These are phyloP conservation scores for Epinotia brunnichana DNA, from an alignment of 2,888 invertebrate species.

Conservation along the genomic window DNA sequence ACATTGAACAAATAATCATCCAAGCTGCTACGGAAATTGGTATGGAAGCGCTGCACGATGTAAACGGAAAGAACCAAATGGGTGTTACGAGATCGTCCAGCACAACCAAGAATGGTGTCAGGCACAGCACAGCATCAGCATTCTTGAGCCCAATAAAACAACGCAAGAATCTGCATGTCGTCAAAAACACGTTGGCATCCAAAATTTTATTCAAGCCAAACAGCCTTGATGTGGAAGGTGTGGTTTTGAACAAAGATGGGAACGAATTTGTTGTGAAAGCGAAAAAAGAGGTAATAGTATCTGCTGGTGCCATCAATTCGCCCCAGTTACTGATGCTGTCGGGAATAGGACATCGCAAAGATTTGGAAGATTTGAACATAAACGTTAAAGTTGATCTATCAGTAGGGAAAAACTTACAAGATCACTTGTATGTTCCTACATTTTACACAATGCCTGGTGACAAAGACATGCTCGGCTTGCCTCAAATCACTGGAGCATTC, in stretches of 20 bases:
- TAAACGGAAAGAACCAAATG: constrained; percentile 76
- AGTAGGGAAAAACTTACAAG: constrained; percentile 81
- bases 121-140: constrained; percentile 81
- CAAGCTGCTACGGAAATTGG: constrained; percentile 76
- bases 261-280: constrained; percentile 63
- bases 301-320: constrained; percentile 79
- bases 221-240: constrained; percentile 72
- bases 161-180: constrained; percentile 71
- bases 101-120: constrained; percentile 73
- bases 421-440: constrained; percentile 75
- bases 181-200: constrained; percentile 80
- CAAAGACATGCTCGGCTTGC: constrained; percentile 55
- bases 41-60: constrained; percentile 61
- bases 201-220: constrained; percentile 79
- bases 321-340: constrained; percentile 82
- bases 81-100: constrained; percentile 75
- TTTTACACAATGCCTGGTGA: constrained; percentile 62
- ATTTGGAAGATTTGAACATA: constrained; percentile 68
- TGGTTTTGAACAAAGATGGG: constrained; percentile 67
- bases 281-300: constrained; percentile 79
- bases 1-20: constrained; percentile 60
- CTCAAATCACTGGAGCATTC: constrained; percentile 60
- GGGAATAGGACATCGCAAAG: constrained; percentile 77
- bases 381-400: constrained; percentile 70
- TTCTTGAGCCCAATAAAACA: constrained; percentile 73